Base-by-base conservation (phyloP, 2,113 vertebrate species). In the Semnornis frantzii region DNA sequence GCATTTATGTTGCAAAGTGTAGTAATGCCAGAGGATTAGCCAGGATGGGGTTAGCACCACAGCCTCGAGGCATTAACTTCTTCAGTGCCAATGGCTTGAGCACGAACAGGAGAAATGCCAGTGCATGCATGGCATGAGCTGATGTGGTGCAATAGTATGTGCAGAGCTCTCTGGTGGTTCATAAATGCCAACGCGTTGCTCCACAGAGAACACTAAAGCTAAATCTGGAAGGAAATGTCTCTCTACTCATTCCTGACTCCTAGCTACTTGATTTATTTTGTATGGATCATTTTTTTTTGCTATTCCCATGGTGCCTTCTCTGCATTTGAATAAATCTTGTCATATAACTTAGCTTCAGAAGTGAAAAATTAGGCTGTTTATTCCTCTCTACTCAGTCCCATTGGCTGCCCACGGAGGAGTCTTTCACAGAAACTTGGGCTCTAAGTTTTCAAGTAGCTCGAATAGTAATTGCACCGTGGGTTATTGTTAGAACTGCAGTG, bases 381-480 rank as follows among this genome's bases (percentile, higher is more conserved):
- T 70, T 85, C 39, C 62, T 83, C 58, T 52, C 57, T 85, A 27
- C 28, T 28, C 33, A 83, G 37, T 7, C 54, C 18, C 20, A 9
- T 5, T 83, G 73, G 54, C 44, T 93, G 58, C 88, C 48, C 62
- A 39, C 3, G 5, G 69, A 92, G 73, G 15, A 92, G 71, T 23
- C 37, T 91, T 82, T 87, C 28, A 83, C 85, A 85, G 60, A 85
- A 93, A 94, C 17, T 52, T 52, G 68, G 70, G 82, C 76, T 92
- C 81, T 57, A 91, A 89, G 82, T 89, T 92, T 92, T 96, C 76
- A 92, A 92, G 95, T 92, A 95, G 94, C 94, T 94, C 69, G 66
- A 71, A 88, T 74, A 90, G 62, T 90, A 94, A 93, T 78, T 91
- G 79, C 0, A 0, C 66, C 0, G 0, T 85, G 76, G 73, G 85